Evolutionary conservation across 2,113 vertebrate species (phyloP).

Genomic region (Physeter macrocephalus): DNA sequence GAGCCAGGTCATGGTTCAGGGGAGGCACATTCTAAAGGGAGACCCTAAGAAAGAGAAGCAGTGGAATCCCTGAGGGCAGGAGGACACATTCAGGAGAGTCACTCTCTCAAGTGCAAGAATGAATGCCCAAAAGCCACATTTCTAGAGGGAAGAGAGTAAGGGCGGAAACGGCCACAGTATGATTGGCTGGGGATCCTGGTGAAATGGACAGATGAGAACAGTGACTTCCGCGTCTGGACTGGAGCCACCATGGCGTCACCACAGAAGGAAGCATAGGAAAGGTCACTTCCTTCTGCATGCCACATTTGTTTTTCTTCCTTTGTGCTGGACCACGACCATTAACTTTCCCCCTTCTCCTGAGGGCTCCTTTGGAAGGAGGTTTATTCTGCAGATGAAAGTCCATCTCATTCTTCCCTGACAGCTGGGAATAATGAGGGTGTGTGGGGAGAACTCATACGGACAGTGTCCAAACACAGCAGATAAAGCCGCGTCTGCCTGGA

Average conservation of each 20-base stretch:
- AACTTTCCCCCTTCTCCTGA: neutral
- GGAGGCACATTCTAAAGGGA: neutral
- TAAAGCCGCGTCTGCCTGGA: neutral
- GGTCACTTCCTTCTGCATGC: neutral
- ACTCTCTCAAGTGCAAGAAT: neutral
- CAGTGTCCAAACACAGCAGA: slow-evolving; percentile 8
- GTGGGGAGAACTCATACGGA: neutral
- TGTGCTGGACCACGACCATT: neutral
- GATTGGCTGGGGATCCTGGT: neutral
- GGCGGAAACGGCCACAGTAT: neutral
- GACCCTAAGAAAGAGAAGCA: neutral
- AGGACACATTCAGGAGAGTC: neutral
- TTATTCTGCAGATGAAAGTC: neutral
- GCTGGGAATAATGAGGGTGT: neutral
- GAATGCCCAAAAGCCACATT: neutral
- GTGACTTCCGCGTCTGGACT: neutral
- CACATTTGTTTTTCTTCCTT: neutral
- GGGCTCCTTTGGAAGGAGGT: neutral
- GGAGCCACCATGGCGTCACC: neutral
- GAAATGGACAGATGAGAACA: neutral
- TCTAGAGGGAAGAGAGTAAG: neutral
- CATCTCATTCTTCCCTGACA: neutral
- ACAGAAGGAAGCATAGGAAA: neutral
- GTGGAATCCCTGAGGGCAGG: neutral
- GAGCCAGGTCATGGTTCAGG: neutral